Evolutionary conservation across 2,113 vertebrate genomes (phyloP), one percentile per base, ranked within the genome.

Genomic region (Zapornia atra): DNA sequence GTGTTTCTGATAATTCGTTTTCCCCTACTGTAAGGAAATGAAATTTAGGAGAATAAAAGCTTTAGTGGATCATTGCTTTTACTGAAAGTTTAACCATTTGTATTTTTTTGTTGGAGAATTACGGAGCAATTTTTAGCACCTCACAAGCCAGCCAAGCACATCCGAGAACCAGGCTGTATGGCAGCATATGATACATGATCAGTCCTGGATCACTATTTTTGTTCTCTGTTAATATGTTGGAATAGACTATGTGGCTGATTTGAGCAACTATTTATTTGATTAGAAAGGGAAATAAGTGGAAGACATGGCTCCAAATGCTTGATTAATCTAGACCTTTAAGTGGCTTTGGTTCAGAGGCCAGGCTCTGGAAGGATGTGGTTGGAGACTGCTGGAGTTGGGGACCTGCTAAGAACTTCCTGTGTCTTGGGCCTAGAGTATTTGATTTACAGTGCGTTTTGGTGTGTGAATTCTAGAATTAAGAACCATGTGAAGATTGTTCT

Each of bases 401-500:
- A 53, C 26, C 25, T 36, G 36, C 3, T 56, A 56, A 56, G 53
- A 18, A 31, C 31, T 56, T 87, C 4, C 20, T 44, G 7, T 85
- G 5, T 29, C 24, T 38, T 66, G 18, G 42, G 10, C 25, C 18
- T 75, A 13, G 46, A 48, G 3, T 10, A 4, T 50, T 89, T 73
- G 24, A 70, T 59, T 75, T 79, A n/a, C 26, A 68, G 29, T 0
- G 0, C n/a, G 17, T 66, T 79, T 79, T 29, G 60, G 15, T 24
- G 10, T 50, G 21, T 71, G 46, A 71, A 53, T 63, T 82, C n/a
- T 36, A 44, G 38, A 79, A 44, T 26, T 70, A 61, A 48, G 79
- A 90, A 26, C 42, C 48, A 15, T 42, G 4, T 68, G 57, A 50
- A 60, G n/a, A 17, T 72, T 64, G 48, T 69, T 28, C 21, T 75